phyloP scores from a whole-genome alignment of 2,888 invertebrate genomes.

The Ferrisia virgata region DNA sequence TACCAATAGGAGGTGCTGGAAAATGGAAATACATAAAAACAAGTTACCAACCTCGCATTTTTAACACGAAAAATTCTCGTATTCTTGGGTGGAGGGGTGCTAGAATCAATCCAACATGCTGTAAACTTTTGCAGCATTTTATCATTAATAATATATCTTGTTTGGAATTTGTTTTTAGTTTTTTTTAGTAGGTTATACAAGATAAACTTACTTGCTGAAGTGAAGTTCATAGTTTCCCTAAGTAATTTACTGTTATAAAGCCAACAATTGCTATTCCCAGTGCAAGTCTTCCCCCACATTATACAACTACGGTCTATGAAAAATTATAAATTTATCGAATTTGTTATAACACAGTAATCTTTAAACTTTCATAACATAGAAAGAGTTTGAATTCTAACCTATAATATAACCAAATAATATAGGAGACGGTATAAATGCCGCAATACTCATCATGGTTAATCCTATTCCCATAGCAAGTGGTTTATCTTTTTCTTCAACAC shows the following conservation, averaged over 20 bases:
- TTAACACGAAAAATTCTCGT: no score
- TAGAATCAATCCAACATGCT: no score
- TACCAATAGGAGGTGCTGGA: no score
- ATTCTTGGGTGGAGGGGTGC: no score
- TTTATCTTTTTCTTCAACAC: constrained; percentile 71
- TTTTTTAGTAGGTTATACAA: neutral
- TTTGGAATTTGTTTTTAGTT: neutral
- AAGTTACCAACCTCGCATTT: no score
- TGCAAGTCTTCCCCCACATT: constrained; percentile 66
- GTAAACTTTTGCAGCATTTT: no score
- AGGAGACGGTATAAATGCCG: constrained; percentile 73
- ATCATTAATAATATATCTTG: no score
- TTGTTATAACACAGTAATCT: neutral
- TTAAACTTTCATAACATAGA: neutral
- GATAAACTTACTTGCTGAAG: constrained; percentile 57
- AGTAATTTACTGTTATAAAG: constrained; percentile 63
- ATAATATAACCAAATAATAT: constrained; percentile 72
- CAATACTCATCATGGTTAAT: constrained; percentile 65
- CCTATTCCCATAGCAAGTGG: constrained; percentile 70
- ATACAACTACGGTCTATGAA: constrained; percentile 62
- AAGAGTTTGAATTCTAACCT: constrained; percentile 54
- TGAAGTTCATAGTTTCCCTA: constrained; percentile 59
- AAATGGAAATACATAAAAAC: no score
- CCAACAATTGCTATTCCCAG: constrained; percentile 64
- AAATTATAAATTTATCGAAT: neutral